Percentiles rank a stretch among this genome's conserved stretches.
These are phyloP conservation scores for Drosophila trichaetosa DNA, from an alignment of 2,888 invertebrate species.

Conservation along the genomic window DNA sequence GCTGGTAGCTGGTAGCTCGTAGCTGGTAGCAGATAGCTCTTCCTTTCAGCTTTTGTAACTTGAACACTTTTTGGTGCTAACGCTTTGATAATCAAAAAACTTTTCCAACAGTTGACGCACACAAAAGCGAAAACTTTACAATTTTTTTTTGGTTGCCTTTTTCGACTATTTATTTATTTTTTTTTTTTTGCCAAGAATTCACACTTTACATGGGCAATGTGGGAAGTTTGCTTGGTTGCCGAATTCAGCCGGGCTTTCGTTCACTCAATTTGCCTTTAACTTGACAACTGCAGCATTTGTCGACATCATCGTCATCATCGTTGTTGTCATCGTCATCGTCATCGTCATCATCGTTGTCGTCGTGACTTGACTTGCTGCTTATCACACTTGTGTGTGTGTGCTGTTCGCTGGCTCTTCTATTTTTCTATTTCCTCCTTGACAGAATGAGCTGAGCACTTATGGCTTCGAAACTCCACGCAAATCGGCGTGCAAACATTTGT, in stretches of 20 bases:
- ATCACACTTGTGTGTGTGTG: conserved; percentile 58
- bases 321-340: conserved; percentile 11
- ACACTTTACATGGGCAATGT: conserved; percentile 58
- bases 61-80: conserved; percentile 77
- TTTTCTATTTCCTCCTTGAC: conserved; percentile 50
- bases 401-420: conserved; percentile 17
- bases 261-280: conserved; percentile 78
- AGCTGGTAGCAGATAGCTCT: conserved; percentile 41
- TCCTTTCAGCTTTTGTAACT: conserved; percentile 49
- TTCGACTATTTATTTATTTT: conserved; percentile 12
- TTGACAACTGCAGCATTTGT: conserved; percentile 57
- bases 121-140: conserved; percentile 75
- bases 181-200: conserved; percentile 59
- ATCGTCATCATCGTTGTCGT: conserved; percentile 32
- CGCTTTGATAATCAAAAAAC: conserved; percentile 80
- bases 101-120: conserved; percentile 73
- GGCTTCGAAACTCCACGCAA: conserved; percentile 97
- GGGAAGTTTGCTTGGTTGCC: conserved; percentile 42
- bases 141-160: conserved; percentile 35
- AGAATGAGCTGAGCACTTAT: conserved; percentile 98
- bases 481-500: conserved; percentile 96
- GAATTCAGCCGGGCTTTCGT: conserved; percentile 72
- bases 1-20: conserved; percentile 28
- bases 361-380: conserved; percentile 60
- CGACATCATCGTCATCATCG: conserved; percentile 21